Conservation (phyloP, 2,888 invertebrate species). For the Andrena praecox region DNA sequence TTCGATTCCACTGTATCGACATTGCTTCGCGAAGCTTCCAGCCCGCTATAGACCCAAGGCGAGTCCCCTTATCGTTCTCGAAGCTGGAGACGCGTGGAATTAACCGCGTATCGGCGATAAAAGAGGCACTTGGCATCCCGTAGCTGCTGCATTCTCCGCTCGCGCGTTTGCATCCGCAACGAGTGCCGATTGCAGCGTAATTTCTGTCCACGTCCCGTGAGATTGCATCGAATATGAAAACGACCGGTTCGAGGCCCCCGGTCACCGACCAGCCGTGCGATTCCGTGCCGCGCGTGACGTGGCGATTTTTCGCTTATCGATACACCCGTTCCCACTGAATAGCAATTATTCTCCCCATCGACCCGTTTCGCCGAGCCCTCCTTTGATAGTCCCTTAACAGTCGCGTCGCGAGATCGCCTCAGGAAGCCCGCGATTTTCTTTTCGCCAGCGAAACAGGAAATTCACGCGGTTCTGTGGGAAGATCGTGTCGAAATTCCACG, state of each 20-base stretch:
- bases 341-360: not conserved
- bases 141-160: constrained; percentile 60
- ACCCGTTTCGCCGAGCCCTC: not conserved
- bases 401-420: not conserved
- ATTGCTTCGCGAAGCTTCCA: not conserved
- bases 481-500: constrained; percentile 19
- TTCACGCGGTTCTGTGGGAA: constrained; percentile 29
- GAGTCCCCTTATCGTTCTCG: not conserved
- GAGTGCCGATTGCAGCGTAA: constrained; percentile 40
- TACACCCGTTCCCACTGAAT: not conserved
- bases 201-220: constrained; percentile 3
- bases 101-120: constrained; percentile 39
- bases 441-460: constrained; percentile 33
- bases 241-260: not conserved
- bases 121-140: constrained; percentile 42
- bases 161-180: constrained; percentile 54
- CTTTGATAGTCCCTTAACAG: not conserved
- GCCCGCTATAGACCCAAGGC: not conserved
- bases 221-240: not conserved
- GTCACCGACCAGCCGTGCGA: constrained; percentile 4
- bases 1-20: constrained; percentile 21
- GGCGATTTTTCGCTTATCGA: not conserved
- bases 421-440: constrained; percentile 16
- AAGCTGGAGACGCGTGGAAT: constrained; percentile 21
- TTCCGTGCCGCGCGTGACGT: not conserved